Base-by-base conservation (phyloP, 2,888 invertebrate genomes). In the Tricholauxania praeusta region DNA sequence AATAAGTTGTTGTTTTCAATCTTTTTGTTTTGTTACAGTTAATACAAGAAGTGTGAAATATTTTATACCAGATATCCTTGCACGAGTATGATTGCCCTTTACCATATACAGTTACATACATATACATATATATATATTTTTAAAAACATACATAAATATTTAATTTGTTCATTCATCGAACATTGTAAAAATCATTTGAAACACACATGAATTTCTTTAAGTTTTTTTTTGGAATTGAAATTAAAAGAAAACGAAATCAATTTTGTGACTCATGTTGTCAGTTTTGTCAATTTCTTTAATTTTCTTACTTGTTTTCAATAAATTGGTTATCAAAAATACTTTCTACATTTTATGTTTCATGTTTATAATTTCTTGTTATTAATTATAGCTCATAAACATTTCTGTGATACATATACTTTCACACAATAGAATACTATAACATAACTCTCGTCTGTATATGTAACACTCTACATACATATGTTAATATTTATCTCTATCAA, bases 31-130 rank as follows among this genome's bases (percentile, higher is more conserved):
- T 57, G 19, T 39, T 39, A 39, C 39, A 39, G 48, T 63, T 17
- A 47, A 60, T 8, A 32, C 51, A 32, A 60, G 60, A 47, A 59
- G 59, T 47, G 48, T 22, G 22, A 49, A 72, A 72, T 67, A 15
- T 39, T 10, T 51, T 53, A 78, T 71, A 66, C 69, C 55, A 65
- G 73, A 72, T 78, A 85, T 87, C 87, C 86, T 87, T 87, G 87
- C 87, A 87, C 87, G 87, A 87, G 87, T 87, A 82, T 85, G 84
- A 82, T 86, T 84, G 86, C 86, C 87, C 86, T 81, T 79, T 79
- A 79, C 71, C 65, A 57, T 47, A 15, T 22, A 64, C 39, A 12
- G n/a, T 47, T 15, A 53, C 62, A 65, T 48, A 60, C n/a, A 73
- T 74, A 22, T 73, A 53, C 53, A 57, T 73, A 59, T 49, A 49